These are phyloP conservation scores for Eupithecia tripunctaria DNA, from an alignment of 2,888 invertebrate genomes.

Conservation along the genomic window DNA sequence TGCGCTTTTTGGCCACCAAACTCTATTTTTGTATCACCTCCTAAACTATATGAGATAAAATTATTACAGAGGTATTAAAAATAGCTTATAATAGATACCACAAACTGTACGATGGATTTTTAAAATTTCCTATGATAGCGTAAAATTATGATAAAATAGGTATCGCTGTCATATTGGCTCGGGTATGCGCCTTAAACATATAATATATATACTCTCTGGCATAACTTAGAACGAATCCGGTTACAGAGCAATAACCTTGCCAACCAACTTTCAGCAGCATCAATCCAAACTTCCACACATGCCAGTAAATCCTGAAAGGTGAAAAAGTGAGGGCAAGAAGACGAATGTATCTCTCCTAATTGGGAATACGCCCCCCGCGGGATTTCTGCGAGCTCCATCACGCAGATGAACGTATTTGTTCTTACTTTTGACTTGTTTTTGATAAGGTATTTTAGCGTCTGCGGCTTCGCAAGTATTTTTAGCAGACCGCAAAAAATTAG, in stretches of 20 bases:
- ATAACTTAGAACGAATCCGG: background rate
- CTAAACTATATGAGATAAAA: no score
- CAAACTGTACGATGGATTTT: no score
- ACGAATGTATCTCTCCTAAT: conserved; percentile 80
- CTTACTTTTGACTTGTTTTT: background rate
- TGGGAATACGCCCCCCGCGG: conserved; percentile 66
- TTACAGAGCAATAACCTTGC: background rate
- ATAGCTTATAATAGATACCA: no score
- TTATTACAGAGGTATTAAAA: no score
- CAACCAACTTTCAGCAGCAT: conserved; percentile 20
- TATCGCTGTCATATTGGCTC: no score
- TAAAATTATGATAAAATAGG: no score
- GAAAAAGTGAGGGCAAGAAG: conserved; percentile 67
- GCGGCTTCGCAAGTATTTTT: background rate
- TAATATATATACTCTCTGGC: no score
- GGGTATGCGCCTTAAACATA: no score
- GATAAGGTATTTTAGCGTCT: background rate
- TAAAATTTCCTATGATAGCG: no score
- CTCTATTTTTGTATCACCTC: no score
- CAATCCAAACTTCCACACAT: conserved; percentile 32
- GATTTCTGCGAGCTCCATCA: conserved; percentile 71
- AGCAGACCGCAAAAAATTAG: no score
- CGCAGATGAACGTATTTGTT: conserved; percentile 10
- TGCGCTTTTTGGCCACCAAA: no score
- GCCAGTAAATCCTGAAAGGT: conserved; percentile 41